Evolutionary conservation across 2,888 invertebrate species (phyloP), one percentile per base, ranked within the genome.

Genomic region (Mystacides longicornis): DNA sequence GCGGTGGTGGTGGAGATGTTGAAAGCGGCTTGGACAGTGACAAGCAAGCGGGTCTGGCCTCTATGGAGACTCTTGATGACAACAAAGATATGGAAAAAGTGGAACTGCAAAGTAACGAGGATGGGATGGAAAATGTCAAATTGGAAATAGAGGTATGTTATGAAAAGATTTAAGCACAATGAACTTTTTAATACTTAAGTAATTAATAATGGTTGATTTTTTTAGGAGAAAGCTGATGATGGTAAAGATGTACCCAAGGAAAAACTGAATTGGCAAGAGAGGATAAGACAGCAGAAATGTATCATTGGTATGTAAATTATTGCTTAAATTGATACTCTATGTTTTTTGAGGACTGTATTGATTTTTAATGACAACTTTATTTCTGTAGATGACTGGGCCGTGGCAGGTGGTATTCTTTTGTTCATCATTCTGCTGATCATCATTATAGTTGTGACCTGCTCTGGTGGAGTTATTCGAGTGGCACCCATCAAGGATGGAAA

Each of bases 61-160:
- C 89, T 4, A 85, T 87, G 80, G 90, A 90, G 69, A 89, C 89
- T 0, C 72, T 89, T 46, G 89, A 88, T 66, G 89, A 89, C 64
- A 83, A 84, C 62, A 77, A 82, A 53, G 81, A 82, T 62, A 80
- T 82, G 16, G 85, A 84, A 54, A 81, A 81, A 58, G 33, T 48
- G 20, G 75, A 72, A 55, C 60, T 58, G 16, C 60, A 62, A 2
- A 37, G 37, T 16, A 74, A 74, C 59, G 84, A 83, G 65, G 87
- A 86, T 66, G 88, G 86, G 23, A 79, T 89, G 75, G 87, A 87
- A 68, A 87, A 81, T 63, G 78, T 88, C 4, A 83, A 86, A 67
- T 69, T 86, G 57, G 85, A 85, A 63, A 69, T 74, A 46, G 74
- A 72, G 63, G 78, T 75, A 66, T 70, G 70, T 69, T 58, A 43